A percentile compares a stretch with the other conserved stretches of the same genome.
These are phyloP conservation scores for Gymnosoma rotundatum DNA, from an alignment of 2,888 invertebrate species.

Conservation along the genomic window DNA sequence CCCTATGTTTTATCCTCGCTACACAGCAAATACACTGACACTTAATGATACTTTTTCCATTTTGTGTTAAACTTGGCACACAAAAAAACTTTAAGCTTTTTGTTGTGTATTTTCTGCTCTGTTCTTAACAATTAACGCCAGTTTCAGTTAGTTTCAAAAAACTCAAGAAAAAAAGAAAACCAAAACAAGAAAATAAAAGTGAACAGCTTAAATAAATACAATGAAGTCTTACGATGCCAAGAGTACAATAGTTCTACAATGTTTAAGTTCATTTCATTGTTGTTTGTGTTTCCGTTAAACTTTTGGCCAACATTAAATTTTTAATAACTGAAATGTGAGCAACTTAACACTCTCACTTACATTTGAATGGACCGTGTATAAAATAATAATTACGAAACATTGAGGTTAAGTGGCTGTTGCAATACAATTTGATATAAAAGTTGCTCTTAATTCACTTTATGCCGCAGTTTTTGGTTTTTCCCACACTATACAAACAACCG, in stretches of 20 bases:
- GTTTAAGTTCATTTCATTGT: slow-evolving; percentile 49
- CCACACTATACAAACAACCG: not conserved
- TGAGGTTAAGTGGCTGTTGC: slow-evolving; percentile 54
- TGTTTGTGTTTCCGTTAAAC: slow-evolving; percentile 19
- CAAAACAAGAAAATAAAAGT: slow-evolving; percentile 14
- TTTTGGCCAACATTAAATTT: slow-evolving; percentile 38
- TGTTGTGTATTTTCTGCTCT: slow-evolving; percentile 30
- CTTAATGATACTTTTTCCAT: slow-evolving; percentile 1
- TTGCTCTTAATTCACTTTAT: not conserved
- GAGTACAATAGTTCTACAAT: not conserved
- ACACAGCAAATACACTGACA: not conserved
- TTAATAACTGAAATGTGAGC: slow-evolving; percentile 46
- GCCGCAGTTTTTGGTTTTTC: slow-evolving; percentile 4
- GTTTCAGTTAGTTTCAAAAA: slow-evolving; percentile 58
- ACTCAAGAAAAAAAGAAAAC: not conserved
- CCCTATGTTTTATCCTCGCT: not conserved
- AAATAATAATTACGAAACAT: slow-evolving; percentile 44
- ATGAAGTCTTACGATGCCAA: slow-evolving; percentile 57
- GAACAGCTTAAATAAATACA: slow-evolving; percentile 57
- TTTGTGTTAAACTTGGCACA: slow-evolving; percentile 62
- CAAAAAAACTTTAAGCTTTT: slow-evolving; percentile 37
- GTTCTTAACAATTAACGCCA: slow-evolving; percentile 63
- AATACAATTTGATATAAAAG: slow-evolving; percentile 41
- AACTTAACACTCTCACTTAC: slow-evolving; percentile 46
- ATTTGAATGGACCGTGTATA: slow-evolving; percentile 1